Evolutionary conservation across 1,140 invertebrate genomes (phyloP).

Genomic region (Eriocheir sinensis): DNA sequence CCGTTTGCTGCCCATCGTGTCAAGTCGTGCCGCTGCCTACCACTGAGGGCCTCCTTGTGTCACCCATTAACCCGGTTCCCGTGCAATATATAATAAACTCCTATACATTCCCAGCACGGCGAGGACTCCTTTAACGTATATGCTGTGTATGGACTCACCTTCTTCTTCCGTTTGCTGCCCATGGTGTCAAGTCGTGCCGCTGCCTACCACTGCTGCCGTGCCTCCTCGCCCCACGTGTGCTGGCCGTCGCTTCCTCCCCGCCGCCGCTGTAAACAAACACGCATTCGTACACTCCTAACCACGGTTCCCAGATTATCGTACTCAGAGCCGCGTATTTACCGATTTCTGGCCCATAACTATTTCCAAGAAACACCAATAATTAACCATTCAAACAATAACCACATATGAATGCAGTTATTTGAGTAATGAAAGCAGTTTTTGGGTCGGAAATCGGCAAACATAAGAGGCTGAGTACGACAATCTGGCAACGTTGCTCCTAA

Average conservation of each 20-base stretch:
- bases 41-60: too few species aligned
- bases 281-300: neutral
- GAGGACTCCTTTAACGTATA: neutral
- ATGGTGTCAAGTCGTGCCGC: neutral
- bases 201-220: neutral
- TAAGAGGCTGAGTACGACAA: too few species aligned
- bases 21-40: neutral
- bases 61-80: neutral
- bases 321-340: too few species aligned
- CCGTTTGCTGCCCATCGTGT: neutral
- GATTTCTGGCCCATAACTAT: too few species aligned
- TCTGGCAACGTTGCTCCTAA: too few species aligned
- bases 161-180: conserved; percentile 1
- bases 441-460: too few species aligned
- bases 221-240: neutral
- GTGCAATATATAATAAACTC: neutral
- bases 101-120: neutral
- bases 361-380: too few species aligned
- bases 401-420: too few species aligned
- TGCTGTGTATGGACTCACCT: neutral
- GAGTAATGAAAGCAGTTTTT: too few species aligned
- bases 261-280: neutral
- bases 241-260: neutral
- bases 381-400: too few species aligned
- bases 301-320: too few species aligned